Evolutionary conservation across 2,888 invertebrate species (phyloP).

Genomic region (Congeria kusceri): DNA sequence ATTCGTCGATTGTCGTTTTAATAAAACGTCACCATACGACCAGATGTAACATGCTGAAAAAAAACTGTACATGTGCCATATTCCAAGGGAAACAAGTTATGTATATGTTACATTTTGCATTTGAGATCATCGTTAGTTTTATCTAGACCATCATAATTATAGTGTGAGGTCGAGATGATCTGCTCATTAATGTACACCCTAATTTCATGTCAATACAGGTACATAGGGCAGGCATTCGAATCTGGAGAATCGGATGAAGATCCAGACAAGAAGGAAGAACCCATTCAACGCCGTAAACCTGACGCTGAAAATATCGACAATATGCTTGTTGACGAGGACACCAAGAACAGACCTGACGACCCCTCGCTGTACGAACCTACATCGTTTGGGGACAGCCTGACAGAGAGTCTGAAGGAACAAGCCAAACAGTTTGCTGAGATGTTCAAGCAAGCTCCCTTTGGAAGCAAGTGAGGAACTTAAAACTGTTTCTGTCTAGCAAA

Average conservation of each 20-base stretch:
- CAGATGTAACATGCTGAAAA: too few species aligned
- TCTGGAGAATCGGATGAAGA: constrained; percentile 43
- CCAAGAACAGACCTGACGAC: constrained; percentile 46
- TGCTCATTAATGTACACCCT: too few species aligned
- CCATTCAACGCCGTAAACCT: constrained; percentile 1
- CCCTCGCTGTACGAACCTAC: constrained; percentile 24
- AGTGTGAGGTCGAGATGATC: too few species aligned
- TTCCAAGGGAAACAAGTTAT: too few species aligned
- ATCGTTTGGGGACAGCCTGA: constrained; percentile 37
- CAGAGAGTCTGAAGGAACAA: constrained; percentile 33
- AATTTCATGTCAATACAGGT: constrained; percentile 12
- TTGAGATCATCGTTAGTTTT: too few species aligned
- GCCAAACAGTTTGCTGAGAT: constrained; percentile 40
- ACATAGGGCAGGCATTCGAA: constrained; percentile 50
- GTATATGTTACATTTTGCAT: too few species aligned
- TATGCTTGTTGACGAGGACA: constrained; percentile 35
- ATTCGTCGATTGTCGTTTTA: too few species aligned
- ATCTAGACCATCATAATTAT: too few species aligned
- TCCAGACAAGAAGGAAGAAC: not conserved
- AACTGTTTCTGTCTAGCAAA: too few species aligned
- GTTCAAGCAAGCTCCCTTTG: constrained; percentile 45
- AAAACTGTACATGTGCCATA: too few species aligned
- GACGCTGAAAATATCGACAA: constrained; percentile 24
- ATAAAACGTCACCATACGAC: too few species aligned
- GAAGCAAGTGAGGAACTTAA: constrained; percentile 5